phyloP scores from a whole-genome alignment of 2,113 vertebrate species.

The Leptobrachium leishanense region DNA sequence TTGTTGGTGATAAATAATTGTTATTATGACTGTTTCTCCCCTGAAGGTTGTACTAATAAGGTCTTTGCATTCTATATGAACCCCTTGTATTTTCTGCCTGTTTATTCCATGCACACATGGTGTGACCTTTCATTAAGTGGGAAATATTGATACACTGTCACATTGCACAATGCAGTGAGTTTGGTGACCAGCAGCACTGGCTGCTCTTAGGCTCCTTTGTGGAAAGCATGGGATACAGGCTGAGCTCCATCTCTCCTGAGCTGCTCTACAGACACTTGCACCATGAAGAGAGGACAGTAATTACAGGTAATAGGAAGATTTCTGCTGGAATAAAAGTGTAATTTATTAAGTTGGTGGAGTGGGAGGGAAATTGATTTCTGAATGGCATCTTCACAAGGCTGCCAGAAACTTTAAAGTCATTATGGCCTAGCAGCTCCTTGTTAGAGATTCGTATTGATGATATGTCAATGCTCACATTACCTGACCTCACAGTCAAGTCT shows the following conservation, averaged over 20 bases:
- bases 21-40: no score
- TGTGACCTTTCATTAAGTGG: neutral
- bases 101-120: neutral
- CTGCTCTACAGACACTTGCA: neutral
- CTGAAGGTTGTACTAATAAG: no score
- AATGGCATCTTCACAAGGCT: slow-evolving; percentile 60
- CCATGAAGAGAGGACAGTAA: slow-evolving; percentile 45
- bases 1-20: no score
- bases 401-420: slow-evolving; percentile 61
- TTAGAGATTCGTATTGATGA: slow-evolving; percentile 58
- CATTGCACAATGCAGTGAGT: no score
- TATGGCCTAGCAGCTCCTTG: slow-evolving; percentile 51
- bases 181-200: no score
- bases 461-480: slow-evolving; percentile 48
- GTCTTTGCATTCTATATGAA: no score
- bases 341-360: slow-evolving; percentile 66
- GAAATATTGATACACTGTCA: no score
- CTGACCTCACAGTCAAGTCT: neutral
- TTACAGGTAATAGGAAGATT: slow-evolving; percentile 65
- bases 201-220: no score
- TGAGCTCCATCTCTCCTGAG: neutral
- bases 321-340: slow-evolving; percentile 61
- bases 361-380: slow-evolving; percentile 66
- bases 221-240: neutral
- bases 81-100: no score